Evolutionary conservation across 2,113 vertebrate genomes (phyloP), one percentile per base, ranked within the genome.

Genomic region (Lonchura striata): DNA sequence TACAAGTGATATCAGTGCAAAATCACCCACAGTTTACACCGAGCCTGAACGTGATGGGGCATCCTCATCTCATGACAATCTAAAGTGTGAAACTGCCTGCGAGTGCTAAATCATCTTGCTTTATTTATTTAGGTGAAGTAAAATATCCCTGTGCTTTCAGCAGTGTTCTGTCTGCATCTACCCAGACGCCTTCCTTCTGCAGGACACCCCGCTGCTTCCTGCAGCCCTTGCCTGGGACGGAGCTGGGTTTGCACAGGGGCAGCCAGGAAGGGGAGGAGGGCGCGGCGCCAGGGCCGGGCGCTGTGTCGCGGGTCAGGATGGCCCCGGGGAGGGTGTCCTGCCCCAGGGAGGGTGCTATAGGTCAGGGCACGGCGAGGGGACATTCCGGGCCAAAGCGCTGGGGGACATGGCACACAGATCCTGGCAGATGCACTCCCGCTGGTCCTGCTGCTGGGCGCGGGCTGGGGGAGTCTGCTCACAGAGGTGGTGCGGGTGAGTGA

Each of bases 361-460:
- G 13, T 37, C 82, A 46, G 74, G 46, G 46, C 27, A 49, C 24
- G 57, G n/a, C 1, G 0, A 85, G 22, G 31, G 25, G 22, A 46
- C 11, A 3, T 15, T 16, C 23, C 0, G 0, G 10, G 12, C 25
- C 11, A 3, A 49, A 42, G 46, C 0, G 0, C 42, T 2, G 2
- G 17, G 23, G 41, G 17, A 72, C 31, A n/a, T 5, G 0, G 4
- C 54, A 10, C 17, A 37, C 7, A 2, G 0, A 2, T 28, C 19
- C 12, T 8, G 46, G 49, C 41, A 61, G 71, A 39, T 1, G 1
- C 0, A 1, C 5, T 61, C 30, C 63, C 0, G 1, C 31, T 3
- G 6, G 5, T 28, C 14, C 18, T 6, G 14, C 57, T 56, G 24
- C n/a, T 41, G 57, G 8, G 12, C 24, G 14, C 0, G 1, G 35